Conservation (phyloP, 2,113 vertebrate species). For the Macrotis lagotis region DNA sequence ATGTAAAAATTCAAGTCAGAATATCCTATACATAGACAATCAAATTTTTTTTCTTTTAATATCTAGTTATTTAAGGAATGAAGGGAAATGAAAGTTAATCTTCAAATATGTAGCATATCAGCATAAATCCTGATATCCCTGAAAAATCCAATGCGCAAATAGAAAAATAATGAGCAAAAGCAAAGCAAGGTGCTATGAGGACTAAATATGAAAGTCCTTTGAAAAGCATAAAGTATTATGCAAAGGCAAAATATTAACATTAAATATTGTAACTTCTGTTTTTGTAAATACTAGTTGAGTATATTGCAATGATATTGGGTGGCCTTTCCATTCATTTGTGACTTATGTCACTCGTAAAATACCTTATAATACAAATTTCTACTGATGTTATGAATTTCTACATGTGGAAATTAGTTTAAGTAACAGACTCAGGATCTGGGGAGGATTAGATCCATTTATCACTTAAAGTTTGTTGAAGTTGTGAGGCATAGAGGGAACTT, state of each 20-base stretch:
- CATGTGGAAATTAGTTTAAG: not conserved
- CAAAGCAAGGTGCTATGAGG: not conserved
- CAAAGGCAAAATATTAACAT: not conserved
- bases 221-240: not conserved
- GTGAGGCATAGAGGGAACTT: not conserved
- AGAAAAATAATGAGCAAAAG: not conserved
- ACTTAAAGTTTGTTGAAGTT: not conserved
- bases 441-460: not conserved
- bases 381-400: not conserved
- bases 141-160: not conserved
- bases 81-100: no score
- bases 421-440: not conserved
- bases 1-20: not conserved
- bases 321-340: not conserved
- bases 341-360: not conserved
- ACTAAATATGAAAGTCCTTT: not conserved
- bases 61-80: not conserved
- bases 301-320: not conserved
- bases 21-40: not conserved
- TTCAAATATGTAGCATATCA: not conserved
- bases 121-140: not conserved
- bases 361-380: not conserved
- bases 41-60: not conserved
- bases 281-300: not conserved
- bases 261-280: not conserved